Conservation (phyloP, 2,888 invertebrate species). For the Drosophila colorata region DNA sequence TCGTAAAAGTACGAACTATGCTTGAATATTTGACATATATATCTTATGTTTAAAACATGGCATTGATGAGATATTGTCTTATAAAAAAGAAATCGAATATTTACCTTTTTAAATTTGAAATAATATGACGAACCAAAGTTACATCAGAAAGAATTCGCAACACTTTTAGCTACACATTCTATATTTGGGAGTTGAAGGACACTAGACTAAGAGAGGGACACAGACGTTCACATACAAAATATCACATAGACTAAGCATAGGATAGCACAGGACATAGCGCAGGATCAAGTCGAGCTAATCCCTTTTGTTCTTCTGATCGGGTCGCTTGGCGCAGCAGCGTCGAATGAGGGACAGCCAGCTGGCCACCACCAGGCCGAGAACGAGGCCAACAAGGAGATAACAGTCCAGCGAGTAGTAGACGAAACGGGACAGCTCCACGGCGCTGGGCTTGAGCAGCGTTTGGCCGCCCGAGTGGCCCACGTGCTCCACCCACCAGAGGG, state of each 20-base stretch:
- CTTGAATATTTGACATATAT: no score
- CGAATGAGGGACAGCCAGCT: constrained; percentile 74
- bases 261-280: no score
- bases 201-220: constrained; percentile 20
- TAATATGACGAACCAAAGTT: no score
- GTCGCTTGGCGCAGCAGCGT: constrained; percentile 49
- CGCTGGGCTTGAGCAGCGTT: constrained; percentile 86
- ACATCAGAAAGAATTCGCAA: neutral
- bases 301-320: constrained; percentile 54
- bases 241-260: constrained; percentile 62
- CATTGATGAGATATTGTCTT: no score
- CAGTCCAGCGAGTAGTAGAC: constrained; percentile 83
- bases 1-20: no score
- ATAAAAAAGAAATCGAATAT: no score
- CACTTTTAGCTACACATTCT: constrained; percentile 1
- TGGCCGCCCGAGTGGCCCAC: constrained; percentile 87
- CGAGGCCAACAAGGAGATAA: constrained; percentile 66
- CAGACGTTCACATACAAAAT: constrained; percentile 51
- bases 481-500: constrained; percentile 90
- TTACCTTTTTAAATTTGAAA: no score
- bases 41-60: no score
- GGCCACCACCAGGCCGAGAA: constrained; percentile 53
- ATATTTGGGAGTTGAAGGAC: constrained; percentile 8
- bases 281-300: constrained; percentile 45
- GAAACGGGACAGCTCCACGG: constrained; percentile 80